Evolutionary conservation across 2,888 invertebrate genomes (phyloP).

Genomic region (Caenorhabditis auriculariae): DNA sequence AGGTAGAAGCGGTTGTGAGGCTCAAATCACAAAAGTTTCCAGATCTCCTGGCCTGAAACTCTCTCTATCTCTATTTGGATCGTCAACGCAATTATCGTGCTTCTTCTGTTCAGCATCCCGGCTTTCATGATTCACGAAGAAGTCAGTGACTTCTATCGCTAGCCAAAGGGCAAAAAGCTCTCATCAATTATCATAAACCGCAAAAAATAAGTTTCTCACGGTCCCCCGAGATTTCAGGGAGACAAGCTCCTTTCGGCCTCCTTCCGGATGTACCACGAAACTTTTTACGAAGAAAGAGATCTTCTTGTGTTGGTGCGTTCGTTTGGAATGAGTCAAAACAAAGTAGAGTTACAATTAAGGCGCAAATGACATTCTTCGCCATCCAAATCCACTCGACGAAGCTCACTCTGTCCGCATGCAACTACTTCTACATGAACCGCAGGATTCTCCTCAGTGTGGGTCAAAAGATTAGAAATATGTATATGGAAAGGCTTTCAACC

Average conservation of each 20-base stretch:
- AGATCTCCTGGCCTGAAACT: conserved; percentile 35
- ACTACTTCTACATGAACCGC: conserved; percentile 45
- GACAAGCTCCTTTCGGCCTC: conserved; percentile 34
- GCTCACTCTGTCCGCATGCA: conserved; percentile 38
- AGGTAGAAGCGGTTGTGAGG: too few relatives aligned
- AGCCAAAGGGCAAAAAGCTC: not conserved
- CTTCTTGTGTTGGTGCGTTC: conserved; percentile 32
- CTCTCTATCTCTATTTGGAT: conserved; percentile 39
- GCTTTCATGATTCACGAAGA: conserved; percentile 47
- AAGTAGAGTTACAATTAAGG: not conserved
- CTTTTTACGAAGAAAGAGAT: conserved; percentile 41
- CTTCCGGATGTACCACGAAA: conserved; percentile 47
- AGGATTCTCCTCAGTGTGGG: conserved; percentile 39
- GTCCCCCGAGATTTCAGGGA: conserved; percentile 19
- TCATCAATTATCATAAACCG: not conserved
- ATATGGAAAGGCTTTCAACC: not conserved
- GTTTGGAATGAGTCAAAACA: too few relatives aligned
- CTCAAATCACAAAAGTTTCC: too few relatives aligned
- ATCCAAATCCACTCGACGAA: conserved; percentile 45
- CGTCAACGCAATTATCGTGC: conserved; percentile 31
- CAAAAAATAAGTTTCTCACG: not conserved
- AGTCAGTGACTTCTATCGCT: conserved; percentile 5
- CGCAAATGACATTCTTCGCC: conserved; percentile 43
- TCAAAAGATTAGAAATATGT: not conserved
- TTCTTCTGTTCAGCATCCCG: conserved; percentile 41